Conservation (phyloP, 2,113 vertebrate species). For the Vidua macroura region DNA sequence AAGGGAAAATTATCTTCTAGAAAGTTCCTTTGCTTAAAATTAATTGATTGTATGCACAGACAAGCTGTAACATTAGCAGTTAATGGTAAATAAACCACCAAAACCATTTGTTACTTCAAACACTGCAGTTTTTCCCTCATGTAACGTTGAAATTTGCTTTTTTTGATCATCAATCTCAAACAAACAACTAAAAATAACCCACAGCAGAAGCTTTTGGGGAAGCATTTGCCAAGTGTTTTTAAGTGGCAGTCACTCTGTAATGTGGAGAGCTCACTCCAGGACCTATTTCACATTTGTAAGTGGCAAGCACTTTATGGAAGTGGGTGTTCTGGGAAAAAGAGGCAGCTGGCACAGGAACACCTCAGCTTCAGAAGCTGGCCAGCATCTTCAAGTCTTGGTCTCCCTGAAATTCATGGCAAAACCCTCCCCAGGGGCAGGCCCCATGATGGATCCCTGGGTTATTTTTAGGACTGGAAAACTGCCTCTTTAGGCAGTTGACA, state of each 20-base stretch:
- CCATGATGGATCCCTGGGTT: not conserved
- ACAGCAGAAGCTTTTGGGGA: not conserved
- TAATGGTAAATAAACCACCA: not conserved
- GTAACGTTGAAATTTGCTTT: not conserved
- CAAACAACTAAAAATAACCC: not conserved
- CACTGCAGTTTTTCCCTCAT: rapidly evolving
- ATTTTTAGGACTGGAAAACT: not conserved
- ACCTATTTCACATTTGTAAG: not conserved
- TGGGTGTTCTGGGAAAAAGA: not conserved
- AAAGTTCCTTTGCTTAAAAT: not conserved
- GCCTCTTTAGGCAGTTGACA: not conserved
- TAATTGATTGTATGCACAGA: not conserved
- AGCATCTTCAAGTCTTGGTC: not conserved
- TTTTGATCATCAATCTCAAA: not conserved
- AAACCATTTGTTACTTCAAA: not conserved
- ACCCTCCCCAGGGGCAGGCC: not conserved
- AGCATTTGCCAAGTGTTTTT: not conserved
- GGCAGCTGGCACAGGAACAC: not conserved
- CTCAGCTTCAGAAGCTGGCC: not conserved
- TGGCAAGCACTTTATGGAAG: not conserved
- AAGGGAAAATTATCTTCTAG: not conserved
- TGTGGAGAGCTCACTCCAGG: not conserved
- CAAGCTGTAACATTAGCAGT: not conserved
- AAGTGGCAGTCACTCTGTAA: not conserved
- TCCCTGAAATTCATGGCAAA: not conserved